Conservation (phyloP, 2,797 vertebrate genomes). For the Coendou prehensilis region DNA sequence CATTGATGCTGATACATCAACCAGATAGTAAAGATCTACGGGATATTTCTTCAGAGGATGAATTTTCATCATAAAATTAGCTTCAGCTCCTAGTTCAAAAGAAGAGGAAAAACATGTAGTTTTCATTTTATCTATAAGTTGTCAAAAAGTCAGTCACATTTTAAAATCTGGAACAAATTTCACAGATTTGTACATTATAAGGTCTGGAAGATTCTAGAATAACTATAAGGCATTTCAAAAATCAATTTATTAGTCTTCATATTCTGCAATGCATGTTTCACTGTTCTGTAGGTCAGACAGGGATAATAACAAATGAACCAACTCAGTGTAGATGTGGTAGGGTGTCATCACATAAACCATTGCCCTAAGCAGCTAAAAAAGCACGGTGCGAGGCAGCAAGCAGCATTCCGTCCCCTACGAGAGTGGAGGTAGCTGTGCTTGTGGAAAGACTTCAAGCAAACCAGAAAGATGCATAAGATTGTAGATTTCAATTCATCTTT, state of each 20-base stretch:
- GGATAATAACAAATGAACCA: background rate
- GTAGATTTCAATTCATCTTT: background rate
- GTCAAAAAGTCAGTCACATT: background rate
- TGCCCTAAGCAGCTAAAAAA: background rate
- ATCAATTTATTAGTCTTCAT: background rate
- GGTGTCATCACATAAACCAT: background rate
- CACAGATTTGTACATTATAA: background rate
- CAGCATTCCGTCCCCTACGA: background rate
- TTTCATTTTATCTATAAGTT: slow-evolving; percentile 45
- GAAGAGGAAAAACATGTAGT: slow-evolving; percentile 71
- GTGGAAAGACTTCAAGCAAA: background rate
- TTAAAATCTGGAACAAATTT: background rate
- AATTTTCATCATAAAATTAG: slow-evolving; percentile 94
- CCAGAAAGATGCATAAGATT: background rate
- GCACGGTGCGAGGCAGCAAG: background rate
- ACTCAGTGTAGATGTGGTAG: background rate
- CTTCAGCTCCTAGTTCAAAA: slow-evolving; percentile 92
- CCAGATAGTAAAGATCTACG: slow-evolving; percentile 98
- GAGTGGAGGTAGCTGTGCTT: background rate
- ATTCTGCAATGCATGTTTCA: slow-evolving; percentile 22
- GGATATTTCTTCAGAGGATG: slow-evolving; percentile 95
- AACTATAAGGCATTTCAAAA: slow-evolving; percentile 50
- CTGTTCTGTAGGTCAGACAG: background rate
- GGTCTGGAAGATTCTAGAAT: slow-evolving; percentile 25
- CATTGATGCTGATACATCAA: slow-evolving; percentile 99